Evolutionary conservation across 2,113 vertebrate genomes (phyloP).

Genomic region (Charina bottae): DNA sequence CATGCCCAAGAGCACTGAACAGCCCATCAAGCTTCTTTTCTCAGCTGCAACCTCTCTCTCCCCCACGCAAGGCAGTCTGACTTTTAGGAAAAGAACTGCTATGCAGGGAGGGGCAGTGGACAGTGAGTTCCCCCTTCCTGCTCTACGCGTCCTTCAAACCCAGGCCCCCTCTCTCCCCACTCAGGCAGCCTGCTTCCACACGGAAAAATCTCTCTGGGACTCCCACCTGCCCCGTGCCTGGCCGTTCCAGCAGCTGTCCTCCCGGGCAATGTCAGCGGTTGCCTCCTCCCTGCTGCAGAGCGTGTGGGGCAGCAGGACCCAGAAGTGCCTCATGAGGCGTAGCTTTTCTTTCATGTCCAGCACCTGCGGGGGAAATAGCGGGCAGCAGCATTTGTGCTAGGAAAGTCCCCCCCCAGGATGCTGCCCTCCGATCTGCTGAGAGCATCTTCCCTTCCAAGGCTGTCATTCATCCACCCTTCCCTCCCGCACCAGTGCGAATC

Average conservation of each 20-base stretch:
- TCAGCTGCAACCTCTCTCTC: too few relatives aligned
- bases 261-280: conserved; percentile 81
- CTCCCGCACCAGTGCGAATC: too few relatives aligned
- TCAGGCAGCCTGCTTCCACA: too few relatives aligned
- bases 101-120: not conserved
- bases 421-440: too few relatives aligned
- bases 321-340: conserved; percentile 84
- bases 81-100: not conserved
- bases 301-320: conserved; percentile 84
- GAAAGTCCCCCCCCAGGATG: too few relatives aligned
- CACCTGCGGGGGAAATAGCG: conserved; percentile 75
- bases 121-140: not conserved
- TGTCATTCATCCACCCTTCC: too few relatives aligned
- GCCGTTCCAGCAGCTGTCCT: conserved; percentile 89
- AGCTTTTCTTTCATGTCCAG: conserved; percentile 84
- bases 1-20: not conserved
- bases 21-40: not conserved
- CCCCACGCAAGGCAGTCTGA: not conserved
- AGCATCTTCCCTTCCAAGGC: not conserved
- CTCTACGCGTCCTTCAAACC: not conserved
- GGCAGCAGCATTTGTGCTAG: too few relatives aligned
- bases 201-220: too few relatives aligned
- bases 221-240: conserved; percentile 66
- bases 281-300: conserved; percentile 84
- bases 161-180: not conserved